phyloP scores from a whole-genome alignment of 2,797 vertebrate species.

The Eremophila alpestris region DNA sequence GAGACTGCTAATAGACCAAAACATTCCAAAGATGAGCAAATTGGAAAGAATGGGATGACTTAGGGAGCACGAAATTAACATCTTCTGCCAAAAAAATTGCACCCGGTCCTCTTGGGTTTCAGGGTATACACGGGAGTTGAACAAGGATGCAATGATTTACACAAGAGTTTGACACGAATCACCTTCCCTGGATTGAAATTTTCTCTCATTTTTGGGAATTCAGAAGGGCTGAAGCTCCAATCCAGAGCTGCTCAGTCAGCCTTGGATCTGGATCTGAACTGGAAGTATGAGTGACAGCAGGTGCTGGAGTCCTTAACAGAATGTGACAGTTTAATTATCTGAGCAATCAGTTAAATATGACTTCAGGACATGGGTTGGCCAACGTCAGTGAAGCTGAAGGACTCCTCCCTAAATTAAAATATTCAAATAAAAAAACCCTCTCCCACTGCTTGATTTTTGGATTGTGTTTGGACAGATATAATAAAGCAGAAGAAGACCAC shows the following conservation, averaged over 20 bases:
- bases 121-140: neutral
- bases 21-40: neutral
- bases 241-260: neutral
- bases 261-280: neutral
- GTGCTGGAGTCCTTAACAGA: neutral
- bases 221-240: neutral
- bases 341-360: neutral
- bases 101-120: neutral
- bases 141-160: neutral
- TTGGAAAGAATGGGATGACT: neutral
- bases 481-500: neutral
- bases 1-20: neutral
- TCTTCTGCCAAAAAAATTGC: neutral
- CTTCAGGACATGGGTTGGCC: conserved; percentile 23
- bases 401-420: neutral
- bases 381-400: neutral
- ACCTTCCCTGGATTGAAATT: neutral
- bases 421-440: neutral
- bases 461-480: neutral
- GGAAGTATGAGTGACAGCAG: neutral
- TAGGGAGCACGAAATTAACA: neutral
- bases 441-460: neutral
- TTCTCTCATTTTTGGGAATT: neutral
- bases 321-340: conserved; percentile 13
- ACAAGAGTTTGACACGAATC: neutral